Evolutionary conservation across 1,140 invertebrate species (phyloP).

Genomic region (Hyphantria cunea): DNA sequence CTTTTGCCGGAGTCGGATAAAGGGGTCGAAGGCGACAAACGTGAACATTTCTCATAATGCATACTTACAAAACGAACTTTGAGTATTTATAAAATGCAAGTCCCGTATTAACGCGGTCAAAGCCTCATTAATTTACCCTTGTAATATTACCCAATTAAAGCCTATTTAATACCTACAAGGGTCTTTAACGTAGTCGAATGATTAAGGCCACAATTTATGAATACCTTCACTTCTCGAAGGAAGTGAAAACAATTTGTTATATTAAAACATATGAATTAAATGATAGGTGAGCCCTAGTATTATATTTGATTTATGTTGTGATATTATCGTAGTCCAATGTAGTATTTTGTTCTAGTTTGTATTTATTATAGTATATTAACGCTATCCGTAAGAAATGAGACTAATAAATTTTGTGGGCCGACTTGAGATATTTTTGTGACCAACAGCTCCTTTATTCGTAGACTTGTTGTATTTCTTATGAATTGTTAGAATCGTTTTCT

Average conservation of each 20-base stretch:
- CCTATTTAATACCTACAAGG: constrained; percentile 37
- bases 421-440: neutral
- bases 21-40: too few relatives aligned
- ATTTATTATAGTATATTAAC: neutral
- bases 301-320: constrained; percentile 19
- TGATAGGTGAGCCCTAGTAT: constrained; percentile 15
- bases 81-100: too few relatives aligned
- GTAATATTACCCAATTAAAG: constrained; percentile 47
- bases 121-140: constrained; percentile 39
- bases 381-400: neutral
- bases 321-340: neutral
- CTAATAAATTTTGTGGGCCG: neutral
- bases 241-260: constrained; percentile 45
- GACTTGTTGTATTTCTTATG: neutral
- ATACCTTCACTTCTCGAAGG: constrained; percentile 30
- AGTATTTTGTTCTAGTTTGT: constrained; percentile 2
- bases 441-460: neutral
- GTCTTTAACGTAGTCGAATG: constrained; percentile 42
- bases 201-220: constrained; percentile 52
- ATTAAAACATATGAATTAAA: constrained; percentile 34
- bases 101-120: constrained; percentile 2
- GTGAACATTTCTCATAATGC: too few relatives aligned
- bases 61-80: too few relatives aligned
- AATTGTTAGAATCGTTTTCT: too few relatives aligned
- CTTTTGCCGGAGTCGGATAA: too few relatives aligned